phyloP scores from a whole-genome alignment of 1,140 invertebrate genomes.

The Apis mellifera region DNA sequence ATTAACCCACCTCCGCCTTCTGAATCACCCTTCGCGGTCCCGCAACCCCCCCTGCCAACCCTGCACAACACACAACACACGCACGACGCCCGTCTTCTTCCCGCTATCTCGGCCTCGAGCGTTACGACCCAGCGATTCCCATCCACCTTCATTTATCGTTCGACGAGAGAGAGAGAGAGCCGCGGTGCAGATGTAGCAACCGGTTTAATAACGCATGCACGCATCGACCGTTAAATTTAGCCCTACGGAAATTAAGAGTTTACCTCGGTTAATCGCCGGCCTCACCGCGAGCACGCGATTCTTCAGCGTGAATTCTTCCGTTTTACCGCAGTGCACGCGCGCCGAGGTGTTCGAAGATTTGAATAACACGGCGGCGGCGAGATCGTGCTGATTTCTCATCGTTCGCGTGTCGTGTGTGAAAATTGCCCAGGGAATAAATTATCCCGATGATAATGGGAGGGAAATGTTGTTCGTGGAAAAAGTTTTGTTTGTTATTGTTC shows the following conservation, averaged over 20 bases:
- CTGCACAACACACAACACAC: conserved; percentile 57
- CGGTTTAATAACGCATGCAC: conserved; percentile 65
- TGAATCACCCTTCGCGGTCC: conserved; percentile 19
- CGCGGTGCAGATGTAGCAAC: conserved; percentile 47
- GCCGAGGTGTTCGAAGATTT: neutral
- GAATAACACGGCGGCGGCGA: neutral
- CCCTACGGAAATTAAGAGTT: conserved; percentile 54
- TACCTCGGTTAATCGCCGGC: conserved; percentile 35
- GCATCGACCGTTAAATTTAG: conserved; percentile 65
- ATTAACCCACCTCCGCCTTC: conserved; percentile 72
- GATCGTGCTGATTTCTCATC: neutral
- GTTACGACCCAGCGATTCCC: conserved; percentile 40
- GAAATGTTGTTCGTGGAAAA: too few species aligned
- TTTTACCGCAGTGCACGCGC: neutral
- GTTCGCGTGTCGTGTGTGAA: neutral
- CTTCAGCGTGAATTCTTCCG: conserved; percentile 21
- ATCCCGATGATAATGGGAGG: too few species aligned
- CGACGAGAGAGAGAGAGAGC: conserved; percentile 66
- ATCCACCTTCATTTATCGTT: conserved; percentile 76
- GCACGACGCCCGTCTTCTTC: conserved; percentile 43
- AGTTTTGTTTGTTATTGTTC: too few species aligned
- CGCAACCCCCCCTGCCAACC: conserved; percentile 18
- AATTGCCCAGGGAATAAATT: neutral
- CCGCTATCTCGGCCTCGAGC: conserved; percentile 61
- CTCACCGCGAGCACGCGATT: conserved; percentile 26